A percentile compares a stretch with the other conserved stretches of the same genome.
Conservation (phyloP, 2,113 vertebrate species). For the Sinocyclocheilus maitianheensis region DNA sequence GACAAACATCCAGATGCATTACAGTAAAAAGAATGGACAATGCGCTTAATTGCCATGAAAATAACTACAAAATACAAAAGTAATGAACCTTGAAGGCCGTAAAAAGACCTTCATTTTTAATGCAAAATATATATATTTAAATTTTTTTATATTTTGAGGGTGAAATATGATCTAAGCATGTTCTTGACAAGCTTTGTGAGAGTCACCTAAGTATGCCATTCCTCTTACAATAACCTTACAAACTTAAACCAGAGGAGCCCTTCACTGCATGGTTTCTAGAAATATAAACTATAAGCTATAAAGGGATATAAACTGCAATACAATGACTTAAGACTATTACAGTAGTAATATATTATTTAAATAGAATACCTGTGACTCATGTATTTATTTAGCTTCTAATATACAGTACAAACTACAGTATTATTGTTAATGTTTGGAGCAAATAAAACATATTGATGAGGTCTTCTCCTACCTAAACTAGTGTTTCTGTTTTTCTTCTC, state of each 20-base stretch:
- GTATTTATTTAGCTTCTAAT: not conserved
- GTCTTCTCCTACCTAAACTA: not conserved
- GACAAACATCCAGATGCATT: not conserved
- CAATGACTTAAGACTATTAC: not conserved
- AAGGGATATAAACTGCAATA: not conserved
- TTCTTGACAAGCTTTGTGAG: constrained; percentile 1
- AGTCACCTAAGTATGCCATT: not conserved
- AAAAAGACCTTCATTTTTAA: not conserved
- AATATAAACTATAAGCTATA: no score
- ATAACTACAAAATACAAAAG: not conserved
- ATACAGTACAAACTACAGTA: not conserved
- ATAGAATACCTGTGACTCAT: constrained; percentile 19
- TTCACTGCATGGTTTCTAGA: not conserved
- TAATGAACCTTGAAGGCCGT: not conserved
- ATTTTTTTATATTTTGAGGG: not conserved
- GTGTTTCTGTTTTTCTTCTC: constrained; percentile 1
- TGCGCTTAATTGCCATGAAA: not conserved
- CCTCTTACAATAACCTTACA: not conserved
- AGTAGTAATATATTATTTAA: not conserved
- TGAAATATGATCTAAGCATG: constrained; percentile 6
- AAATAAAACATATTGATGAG: constrained; percentile 27
- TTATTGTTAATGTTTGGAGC: not conserved
- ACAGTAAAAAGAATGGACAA: not conserved
- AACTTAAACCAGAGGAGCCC: not conserved
- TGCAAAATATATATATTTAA: not conserved